phyloP scores from a whole-genome alignment of 2,797 vertebrate genomes.

The Chanos chanos region DNA sequence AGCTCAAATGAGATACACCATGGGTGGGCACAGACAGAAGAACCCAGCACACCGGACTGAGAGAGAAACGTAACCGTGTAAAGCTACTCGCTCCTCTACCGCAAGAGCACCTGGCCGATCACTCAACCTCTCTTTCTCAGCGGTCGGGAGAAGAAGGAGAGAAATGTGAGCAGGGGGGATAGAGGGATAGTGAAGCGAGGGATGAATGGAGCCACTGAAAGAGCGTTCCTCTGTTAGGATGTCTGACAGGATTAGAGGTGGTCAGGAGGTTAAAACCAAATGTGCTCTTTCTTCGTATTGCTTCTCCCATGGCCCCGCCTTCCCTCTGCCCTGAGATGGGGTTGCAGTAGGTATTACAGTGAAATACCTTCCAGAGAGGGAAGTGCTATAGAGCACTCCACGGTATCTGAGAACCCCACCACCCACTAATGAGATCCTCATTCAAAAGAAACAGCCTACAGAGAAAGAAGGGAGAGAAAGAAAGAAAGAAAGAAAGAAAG shows the following conservation, averaged over 20 bases:
- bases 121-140: slow-evolving; percentile 33
- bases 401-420: not conserved
- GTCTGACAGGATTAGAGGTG: slow-evolving; percentile 39
- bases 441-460: not conserved
- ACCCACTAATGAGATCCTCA: no score
- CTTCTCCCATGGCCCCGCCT: not conserved
- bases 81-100: slow-evolving; percentile 11
- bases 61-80: slow-evolving; percentile 22
- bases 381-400: no score
- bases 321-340: no score
- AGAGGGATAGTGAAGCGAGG: slow-evolving; percentile 21
- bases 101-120: slow-evolving; percentile 36
- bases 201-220: slow-evolving; percentile 42
- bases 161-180: slow-evolving; percentile 30
- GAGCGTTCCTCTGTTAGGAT: slow-evolving; percentile 19
- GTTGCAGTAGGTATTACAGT: no score
- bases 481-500: not conserved
- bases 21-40: slow-evolving; percentile 25
- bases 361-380: no score
- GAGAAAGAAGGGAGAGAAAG: not conserved
- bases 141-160: slow-evolving; percentile 26
- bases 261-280: slow-evolving; percentile 18
- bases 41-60: slow-evolving; percentile 14
- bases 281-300: slow-evolving; percentile 3
- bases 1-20: slow-evolving; percentile 16